Conservation (phyloP, 2,113 vertebrate genomes). For the Aix galericulata region DNA sequence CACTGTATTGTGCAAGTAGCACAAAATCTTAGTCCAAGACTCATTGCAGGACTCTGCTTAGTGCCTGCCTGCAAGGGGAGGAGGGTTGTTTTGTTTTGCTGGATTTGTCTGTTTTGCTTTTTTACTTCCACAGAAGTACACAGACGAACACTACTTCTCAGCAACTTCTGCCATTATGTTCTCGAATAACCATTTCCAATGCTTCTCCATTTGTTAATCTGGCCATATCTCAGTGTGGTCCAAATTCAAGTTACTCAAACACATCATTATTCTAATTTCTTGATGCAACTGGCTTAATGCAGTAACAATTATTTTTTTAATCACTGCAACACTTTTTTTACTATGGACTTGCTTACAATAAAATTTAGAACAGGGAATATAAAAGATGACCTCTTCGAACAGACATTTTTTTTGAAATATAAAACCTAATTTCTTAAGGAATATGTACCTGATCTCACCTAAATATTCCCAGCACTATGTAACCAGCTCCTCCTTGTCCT, state of each 20-base stretch:
- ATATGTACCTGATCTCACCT: neutral
- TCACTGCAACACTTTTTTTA: neutral
- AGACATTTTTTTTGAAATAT: neutral
- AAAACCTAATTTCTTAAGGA: neutral
- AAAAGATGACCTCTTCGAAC: neutral
- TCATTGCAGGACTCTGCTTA: neutral
- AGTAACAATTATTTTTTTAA: neutral
- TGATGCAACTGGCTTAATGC: neutral
- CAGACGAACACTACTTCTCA: neutral
- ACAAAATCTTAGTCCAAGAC: neutral
- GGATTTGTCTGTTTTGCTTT: neutral
- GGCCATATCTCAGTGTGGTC: neutral
- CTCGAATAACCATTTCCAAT: neutral
- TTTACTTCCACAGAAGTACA: neutral
- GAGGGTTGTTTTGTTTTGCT: neutral
- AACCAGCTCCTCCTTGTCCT: neutral
- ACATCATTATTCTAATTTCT: neutral
- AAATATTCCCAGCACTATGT: neutral
- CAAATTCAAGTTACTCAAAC: constrained; percentile 19
- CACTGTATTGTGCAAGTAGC: neutral
- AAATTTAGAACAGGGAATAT: neutral
- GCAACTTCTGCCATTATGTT: neutral
- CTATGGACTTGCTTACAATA: neutral
- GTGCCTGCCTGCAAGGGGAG: neutral
- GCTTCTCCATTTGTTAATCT: neutral